A percentile compares a stretch with the other conserved stretches of the same genome.
These are phyloP conservation scores for Sander lucioperca DNA, from an alignment of 2,113 vertebrate species.

Conservation along the genomic window DNA sequence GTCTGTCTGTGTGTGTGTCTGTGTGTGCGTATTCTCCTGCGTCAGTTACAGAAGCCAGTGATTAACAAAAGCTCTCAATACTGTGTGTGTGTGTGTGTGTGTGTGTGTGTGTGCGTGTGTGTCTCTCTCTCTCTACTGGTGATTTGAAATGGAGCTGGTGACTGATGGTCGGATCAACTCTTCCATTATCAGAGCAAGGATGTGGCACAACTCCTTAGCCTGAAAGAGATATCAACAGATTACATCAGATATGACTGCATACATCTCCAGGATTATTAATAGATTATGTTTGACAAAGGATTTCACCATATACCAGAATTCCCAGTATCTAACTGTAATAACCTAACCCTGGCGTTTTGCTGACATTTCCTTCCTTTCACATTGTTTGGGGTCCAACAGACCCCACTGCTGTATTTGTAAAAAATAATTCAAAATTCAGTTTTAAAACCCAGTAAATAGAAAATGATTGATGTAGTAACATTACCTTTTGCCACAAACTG, in stretches of 20 bases:
- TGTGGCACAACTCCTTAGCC: constrained; percentile 90
- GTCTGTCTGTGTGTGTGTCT: neutral
- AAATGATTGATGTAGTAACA: no score
- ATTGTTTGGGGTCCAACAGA: no score
- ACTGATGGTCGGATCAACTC: constrained; percentile 45
- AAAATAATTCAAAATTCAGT: no score
- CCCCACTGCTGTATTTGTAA: no score
- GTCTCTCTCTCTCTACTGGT: constrained; percentile 3
- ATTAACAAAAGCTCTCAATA: neutral
- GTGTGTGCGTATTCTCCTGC: no score
- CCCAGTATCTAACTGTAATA: no score
- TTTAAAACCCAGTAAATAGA: no score
- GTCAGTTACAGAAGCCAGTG: neutral
- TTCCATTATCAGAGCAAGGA: constrained; percentile 81
- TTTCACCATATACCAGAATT: no score
- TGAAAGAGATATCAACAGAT: constrained; percentile 65
- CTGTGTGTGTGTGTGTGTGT: constrained; percentile 11
- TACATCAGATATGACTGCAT: neutral
- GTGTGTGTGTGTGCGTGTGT: constrained; percentile 11
- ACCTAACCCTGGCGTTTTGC: no score
- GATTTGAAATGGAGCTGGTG: constrained; percentile 48
- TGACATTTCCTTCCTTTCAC: no score
- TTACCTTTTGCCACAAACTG: no score
- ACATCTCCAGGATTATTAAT: neutral
- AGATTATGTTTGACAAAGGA: no score